These are phyloP conservation scores for Indri indri DNA, from an alignment of 2,113 vertebrate species.

Conservation along the genomic window DNA sequence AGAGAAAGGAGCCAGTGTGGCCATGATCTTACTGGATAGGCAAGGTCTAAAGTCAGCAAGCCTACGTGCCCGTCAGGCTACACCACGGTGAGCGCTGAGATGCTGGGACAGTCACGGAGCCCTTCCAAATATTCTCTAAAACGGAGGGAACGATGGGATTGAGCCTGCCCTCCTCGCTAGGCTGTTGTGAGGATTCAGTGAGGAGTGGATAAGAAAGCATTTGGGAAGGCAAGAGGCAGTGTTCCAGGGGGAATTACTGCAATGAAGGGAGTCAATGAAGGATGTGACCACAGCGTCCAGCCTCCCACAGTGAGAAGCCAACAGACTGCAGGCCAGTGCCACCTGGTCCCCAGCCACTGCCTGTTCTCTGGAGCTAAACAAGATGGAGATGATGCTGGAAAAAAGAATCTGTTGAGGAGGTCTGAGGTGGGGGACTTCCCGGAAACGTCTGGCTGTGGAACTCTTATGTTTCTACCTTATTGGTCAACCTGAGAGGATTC, in stretches of 20 bases:
- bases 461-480: background rate
- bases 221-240: background rate
- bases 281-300: background rate
- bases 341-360: background rate
- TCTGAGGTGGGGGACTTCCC: background rate
- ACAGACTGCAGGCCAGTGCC: background rate
- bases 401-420: background rate
- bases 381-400: background rate
- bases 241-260: background rate
- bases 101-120: background rate
- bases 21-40: rapidly evolving
- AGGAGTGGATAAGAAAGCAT: background rate
- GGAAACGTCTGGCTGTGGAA: background rate
- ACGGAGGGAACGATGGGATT: background rate
- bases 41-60: background rate
- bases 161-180: background rate
- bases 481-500: background rate
- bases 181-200: background rate
- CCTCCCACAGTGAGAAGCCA: background rate
- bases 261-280: background rate
- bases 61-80: background rate
- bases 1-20: background rate
- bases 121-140: background rate
- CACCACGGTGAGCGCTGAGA: rapidly evolving
- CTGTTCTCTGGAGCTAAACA: background rate